Evolutionary conservation across 2,888 invertebrate species (phyloP), one percentile per base, ranked within the genome.

Genomic region (Helleia helle): DNA sequence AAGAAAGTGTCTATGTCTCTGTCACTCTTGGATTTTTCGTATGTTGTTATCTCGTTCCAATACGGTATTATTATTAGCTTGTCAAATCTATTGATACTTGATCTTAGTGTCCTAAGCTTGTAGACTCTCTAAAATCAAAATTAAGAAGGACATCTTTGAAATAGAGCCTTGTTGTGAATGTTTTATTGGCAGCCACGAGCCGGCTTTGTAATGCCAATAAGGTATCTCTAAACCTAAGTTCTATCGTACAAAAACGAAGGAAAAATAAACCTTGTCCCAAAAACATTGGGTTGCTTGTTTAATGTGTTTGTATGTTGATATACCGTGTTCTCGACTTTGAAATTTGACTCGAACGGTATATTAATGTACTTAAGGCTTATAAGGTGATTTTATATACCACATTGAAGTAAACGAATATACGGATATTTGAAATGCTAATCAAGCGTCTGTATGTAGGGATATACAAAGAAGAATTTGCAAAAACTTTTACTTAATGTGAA

Each of bases 81-180:
- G n/a, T n/a, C n/a, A n/a, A n/a, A n/a, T n/a, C n/a, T n/a, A n/a
- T n/a, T n/a, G n/a, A n/a, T n/a, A n/a, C n/a, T n/a, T n/a, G n/a
- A n/a, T n/a, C n/a, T 15, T 15, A 15, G 15, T 15, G 15, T 2
- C 3, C 22, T 2, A 5, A 5, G 22, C 22, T 22, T 8, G 22
- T 22, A 22, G 22, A 22, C 22, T 8, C 39, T 28, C 43, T 29
- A 39, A 43, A 43, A 34, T 43, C 40, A 43, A 47, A 46, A 48
- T 50, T 46, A 50, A 50, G 42, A 46, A 44, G 38, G 42, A 38
- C n/a, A 39, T 44, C 61, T 65, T 61, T 51, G 61, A 59, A 63
- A 66, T 64, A 64, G 68, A 68, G 70, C 66, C 65, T 61, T 65
- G 64, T 69, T 68, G 66, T 69, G 63, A 69, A 67, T 66, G 62